phyloP scores from a whole-genome alignment of 1,140 invertebrate genomes.

The Lepidurus apus region DNA sequence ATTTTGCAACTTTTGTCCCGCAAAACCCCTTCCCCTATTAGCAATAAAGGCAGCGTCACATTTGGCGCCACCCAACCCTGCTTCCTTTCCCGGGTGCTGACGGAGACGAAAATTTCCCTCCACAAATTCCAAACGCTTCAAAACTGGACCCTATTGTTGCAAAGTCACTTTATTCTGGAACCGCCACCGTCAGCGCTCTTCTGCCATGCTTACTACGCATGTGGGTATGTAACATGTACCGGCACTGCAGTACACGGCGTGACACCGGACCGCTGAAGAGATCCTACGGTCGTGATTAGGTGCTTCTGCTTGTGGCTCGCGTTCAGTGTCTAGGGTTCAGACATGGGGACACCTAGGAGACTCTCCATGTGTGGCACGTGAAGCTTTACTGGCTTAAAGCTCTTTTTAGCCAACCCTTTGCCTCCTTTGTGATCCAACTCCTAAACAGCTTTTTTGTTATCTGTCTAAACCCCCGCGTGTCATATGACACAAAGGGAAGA shows the following conservation, averaged over 20 bases:
- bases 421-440: not conserved
- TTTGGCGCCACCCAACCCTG: not conserved
- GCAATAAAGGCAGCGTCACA: not conserved
- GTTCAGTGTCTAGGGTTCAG: not conserved
- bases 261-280: not conserved
- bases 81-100: not conserved
- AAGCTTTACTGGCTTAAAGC: not conserved
- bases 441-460: not conserved
- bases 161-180: too few species aligned
- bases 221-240: too few species aligned
- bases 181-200: too few species aligned
- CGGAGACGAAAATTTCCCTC: too few species aligned
- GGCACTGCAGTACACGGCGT: not conserved
- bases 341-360: too few species aligned
- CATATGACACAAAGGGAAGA: constrained; percentile 9
- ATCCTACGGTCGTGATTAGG: constrained; percentile 4
- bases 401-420: not conserved
- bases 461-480: not conserved
- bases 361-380: constrained; percentile 8
- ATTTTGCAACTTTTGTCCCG: not conserved
- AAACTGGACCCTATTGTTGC: too few species aligned
- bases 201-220: too few species aligned
- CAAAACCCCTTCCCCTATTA: not conserved
- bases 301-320: not conserved
- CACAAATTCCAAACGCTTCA: too few species aligned